Percentiles rank a stretch among this genome's conserved stretches.
Conservation (phyloP, 2,797 vertebrate species). For the Gobio occitaniae region DNA sequence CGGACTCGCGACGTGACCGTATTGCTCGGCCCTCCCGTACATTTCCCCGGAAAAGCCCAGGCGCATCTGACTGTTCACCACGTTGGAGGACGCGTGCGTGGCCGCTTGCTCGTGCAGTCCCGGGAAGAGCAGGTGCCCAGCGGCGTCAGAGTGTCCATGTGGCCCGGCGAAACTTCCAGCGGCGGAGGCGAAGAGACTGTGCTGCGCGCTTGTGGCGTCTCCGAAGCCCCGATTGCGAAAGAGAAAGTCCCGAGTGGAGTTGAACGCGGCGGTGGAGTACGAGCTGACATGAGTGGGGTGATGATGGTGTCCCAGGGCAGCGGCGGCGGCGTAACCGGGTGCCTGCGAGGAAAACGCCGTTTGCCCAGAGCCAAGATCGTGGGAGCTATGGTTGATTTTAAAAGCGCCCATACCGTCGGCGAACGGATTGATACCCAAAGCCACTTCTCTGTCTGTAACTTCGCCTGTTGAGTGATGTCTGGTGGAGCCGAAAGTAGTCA, state of each 20-base stretch:
- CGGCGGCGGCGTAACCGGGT: constrained; percentile 93
- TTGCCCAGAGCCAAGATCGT: constrained; percentile 94
- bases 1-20: constrained; percentile 96
- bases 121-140: constrained; percentile 97
- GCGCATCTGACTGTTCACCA: constrained; percentile 98
- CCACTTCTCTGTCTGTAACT: constrained; percentile 96
- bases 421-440: constrained; percentile 98
- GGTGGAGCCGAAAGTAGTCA: constrained; percentile 98
- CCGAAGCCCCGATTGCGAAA: constrained; percentile 98
- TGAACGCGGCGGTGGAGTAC: constrained; percentile 97
- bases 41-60: constrained; percentile 99
- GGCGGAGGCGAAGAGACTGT: constrained; percentile 87
- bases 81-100: constrained; percentile 93
- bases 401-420: constrained; percentile 99
- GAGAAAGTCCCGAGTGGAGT: constrained; percentile 99
- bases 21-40: constrained; percentile 97
- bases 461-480: constrained; percentile 98
- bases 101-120: constrained; percentile 97
- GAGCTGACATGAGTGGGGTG: constrained; percentile 97
- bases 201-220: constrained; percentile 91
- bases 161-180: constrained; percentile 92
- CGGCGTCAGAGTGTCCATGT: constrained; percentile 93
- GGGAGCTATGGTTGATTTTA: constrained; percentile 98
- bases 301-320: constrained; percentile 94
- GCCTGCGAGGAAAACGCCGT: constrained; percentile 97